Evolutionary conservation across 1,140 invertebrate genomes (phyloP).

Genomic region (Zophobas atratus): DNA sequence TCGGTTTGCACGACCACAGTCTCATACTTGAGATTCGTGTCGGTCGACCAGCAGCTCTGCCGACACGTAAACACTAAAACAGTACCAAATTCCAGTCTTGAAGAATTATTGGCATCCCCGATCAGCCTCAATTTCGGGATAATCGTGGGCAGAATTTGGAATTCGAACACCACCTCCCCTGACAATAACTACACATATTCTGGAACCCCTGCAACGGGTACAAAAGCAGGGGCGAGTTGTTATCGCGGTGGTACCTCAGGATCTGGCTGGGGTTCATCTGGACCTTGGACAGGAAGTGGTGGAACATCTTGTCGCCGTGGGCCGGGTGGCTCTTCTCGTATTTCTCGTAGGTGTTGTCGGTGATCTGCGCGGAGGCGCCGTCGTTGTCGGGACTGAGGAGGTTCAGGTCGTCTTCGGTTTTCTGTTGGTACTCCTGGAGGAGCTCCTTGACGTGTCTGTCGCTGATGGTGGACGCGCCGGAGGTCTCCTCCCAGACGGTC

Average conservation of each 20-base stretch:
- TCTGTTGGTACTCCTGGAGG: slow-evolving; percentile 75
- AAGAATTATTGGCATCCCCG: slow-evolving; percentile 65
- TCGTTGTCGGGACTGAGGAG: slow-evolving; percentile 57
- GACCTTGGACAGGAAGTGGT: slow-evolving; percentile 82
- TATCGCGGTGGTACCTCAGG: slow-evolving; percentile 79
- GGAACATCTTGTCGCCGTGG: slow-evolving; percentile 87
- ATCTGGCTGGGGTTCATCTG: slow-evolving; percentile 86
- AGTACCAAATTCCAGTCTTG: slow-evolving; percentile 85
- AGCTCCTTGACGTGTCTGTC: slow-evolving; percentile 75
- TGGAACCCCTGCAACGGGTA: slow-evolving; percentile 73
- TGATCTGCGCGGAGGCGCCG: slow-evolving; percentile 53
- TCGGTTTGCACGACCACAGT: slow-evolving; percentile 84
- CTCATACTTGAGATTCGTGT: slow-evolving; percentile 79
- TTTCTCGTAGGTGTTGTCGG: slow-evolving; percentile 69
- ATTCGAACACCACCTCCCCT: slow-evolving; percentile 81
- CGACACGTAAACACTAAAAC: slow-evolving; percentile 86
- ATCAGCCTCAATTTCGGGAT: slow-evolving; percentile 79
- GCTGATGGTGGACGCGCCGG: slow-evolving; percentile 56
- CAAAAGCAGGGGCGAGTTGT: slow-evolving; percentile 75
- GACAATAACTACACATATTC: slow-evolving; percentile 80
- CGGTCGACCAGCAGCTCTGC: slow-evolving; percentile 86
- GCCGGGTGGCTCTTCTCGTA: slow-evolving; percentile 85
- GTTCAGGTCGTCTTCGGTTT: slow-evolving; percentile 69
- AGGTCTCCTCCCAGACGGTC: slow-evolving; percentile 74
- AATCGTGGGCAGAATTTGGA: slow-evolving; percentile 86